phyloP scores from a whole-genome alignment of 2,888 invertebrate species.

The Meta bourneti region DNA sequence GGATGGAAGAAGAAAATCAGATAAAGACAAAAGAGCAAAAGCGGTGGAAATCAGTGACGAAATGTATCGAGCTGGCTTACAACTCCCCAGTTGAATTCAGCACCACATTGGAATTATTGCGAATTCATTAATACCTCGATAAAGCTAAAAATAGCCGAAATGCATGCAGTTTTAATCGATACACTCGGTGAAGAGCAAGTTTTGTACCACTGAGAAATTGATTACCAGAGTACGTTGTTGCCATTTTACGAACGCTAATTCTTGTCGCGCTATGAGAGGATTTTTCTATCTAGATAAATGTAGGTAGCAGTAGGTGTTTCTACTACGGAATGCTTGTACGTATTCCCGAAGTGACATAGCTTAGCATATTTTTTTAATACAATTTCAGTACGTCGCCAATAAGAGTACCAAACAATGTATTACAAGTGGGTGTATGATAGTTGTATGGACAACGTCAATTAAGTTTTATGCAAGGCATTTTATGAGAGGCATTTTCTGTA shows the following conservation, averaged over 20 bases:
- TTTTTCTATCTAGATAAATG: no score
- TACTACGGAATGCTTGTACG: no score
- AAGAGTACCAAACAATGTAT: no score
- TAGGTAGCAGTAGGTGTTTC: no score
- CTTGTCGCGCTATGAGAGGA: not conserved
- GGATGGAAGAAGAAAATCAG: not conserved
- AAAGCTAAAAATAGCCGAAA: conserved; percentile 51
- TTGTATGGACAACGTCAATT: no score
- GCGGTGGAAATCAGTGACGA: not conserved
- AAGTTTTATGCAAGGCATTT: no score
- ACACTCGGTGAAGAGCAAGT: not conserved
- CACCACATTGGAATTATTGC: conserved; percentile 23
- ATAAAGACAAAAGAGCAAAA: not conserved
- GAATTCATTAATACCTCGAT: conserved; percentile 12
- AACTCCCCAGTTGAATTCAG: not conserved
- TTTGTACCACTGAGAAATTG: conserved; percentile 12
- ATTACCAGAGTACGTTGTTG: conserved; percentile 13
- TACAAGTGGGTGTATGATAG: no score
- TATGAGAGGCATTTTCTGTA: no score
- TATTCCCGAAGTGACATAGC: no score
- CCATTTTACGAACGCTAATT: not conserved
- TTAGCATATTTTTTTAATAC: no score
- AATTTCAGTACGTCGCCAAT: no score
- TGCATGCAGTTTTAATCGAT: conserved; percentile 52
- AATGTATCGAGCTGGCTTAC: not conserved